Conservation (phyloP, 2,888 invertebrate species). For the Siphlonurus alternatus region DNA sequence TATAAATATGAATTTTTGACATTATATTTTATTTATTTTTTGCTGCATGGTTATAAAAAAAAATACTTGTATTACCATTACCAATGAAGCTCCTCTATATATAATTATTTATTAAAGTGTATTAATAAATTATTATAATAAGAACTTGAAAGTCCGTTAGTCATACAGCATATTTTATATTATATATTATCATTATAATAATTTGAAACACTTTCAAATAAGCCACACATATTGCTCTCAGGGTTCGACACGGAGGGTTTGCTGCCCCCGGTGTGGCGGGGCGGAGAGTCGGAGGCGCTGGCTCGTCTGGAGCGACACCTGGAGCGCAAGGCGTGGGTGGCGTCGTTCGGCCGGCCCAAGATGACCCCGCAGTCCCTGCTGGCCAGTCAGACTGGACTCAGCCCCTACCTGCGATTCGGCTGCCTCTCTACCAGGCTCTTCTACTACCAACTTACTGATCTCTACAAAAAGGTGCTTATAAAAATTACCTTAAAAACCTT, state of each 20-base stretch:
- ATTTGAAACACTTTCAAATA: neutral
- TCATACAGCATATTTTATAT: no score
- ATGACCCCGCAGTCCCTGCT: conserved; percentile 75
- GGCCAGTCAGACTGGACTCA: conserved; percentile 67
- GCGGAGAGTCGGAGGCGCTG: conserved; percentile 52
- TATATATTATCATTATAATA: neutral
- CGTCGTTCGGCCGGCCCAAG: conserved; percentile 74
- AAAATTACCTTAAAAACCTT: no score
- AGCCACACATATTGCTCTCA: no score
- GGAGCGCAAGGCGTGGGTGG: conserved; percentile 75
- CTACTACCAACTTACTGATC: conserved; percentile 59
- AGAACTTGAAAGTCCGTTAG: no score
- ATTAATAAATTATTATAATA: neutral
- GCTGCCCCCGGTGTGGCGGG: conserved; percentile 55
- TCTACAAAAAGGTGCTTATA: conserved; percentile 38
- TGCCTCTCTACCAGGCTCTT: conserved; percentile 70
- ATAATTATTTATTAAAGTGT: neutral
- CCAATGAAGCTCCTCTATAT: no score
- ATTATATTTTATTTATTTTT: neutral
- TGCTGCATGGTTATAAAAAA: no score
- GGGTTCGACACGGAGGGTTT: conserved; percentile 63
- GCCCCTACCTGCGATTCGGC: conserved; percentile 73
- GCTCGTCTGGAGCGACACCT: conserved; percentile 49
- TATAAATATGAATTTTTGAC: neutral
- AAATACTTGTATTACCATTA: no score